Conservation (phyloP, 2,113 vertebrate genomes). For the Phyllostomus hastatus region DNA sequence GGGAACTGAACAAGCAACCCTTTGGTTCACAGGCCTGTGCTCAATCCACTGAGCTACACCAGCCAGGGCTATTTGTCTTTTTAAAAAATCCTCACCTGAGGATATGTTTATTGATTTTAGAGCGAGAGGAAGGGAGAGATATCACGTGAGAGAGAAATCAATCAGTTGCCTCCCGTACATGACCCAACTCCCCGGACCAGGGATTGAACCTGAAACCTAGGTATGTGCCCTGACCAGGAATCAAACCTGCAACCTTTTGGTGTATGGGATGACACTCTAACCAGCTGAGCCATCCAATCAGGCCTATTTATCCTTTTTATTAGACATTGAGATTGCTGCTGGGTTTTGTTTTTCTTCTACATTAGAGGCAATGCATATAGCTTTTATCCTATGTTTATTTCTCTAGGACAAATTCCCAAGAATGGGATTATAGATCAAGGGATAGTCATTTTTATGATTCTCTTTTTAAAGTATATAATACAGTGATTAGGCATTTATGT, state of each 20-base stretch:
- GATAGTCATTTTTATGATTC: background rate
- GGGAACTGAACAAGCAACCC: no score
- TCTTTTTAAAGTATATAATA: background rate
- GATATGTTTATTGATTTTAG: no score
- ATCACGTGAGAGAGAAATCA: background rate
- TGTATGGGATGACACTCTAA: no score
- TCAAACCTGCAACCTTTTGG: no score
- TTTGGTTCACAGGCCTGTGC: no score
- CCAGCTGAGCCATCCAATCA: background rate
- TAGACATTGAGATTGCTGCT: background rate
- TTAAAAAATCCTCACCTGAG: background rate
- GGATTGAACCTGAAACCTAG: background rate
- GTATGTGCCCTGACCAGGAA: no score
- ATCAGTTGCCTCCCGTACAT: background rate
- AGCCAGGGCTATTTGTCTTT: background rate
- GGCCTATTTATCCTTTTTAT: background rate
- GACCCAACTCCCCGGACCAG: no score
- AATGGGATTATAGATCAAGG: background rate
- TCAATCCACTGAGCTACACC: no score
- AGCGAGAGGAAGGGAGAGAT: background rate
- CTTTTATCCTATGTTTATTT: slow-evolving; percentile 38
- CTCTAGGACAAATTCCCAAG: background rate
- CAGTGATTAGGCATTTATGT: background rate
- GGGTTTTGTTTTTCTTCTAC: background rate
- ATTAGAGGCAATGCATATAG: background rate